These are phyloP conservation scores for Pristionchus mayeri DNA, from an alignment of 2,888 invertebrate species.

Conservation along the genomic window DNA sequence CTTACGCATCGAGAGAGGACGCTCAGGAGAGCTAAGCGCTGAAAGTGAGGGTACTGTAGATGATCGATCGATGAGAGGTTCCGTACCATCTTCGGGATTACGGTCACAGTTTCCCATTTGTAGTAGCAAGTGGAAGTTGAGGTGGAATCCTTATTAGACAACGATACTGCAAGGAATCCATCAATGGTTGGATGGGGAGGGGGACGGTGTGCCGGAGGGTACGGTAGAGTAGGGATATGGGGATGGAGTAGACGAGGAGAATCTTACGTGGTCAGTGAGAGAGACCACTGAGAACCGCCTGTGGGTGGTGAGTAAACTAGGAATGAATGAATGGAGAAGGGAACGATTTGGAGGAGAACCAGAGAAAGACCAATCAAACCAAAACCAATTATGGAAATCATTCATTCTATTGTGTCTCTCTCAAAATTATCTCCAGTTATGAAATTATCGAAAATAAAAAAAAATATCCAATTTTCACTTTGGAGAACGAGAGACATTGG, in stretches of 20 bases:
- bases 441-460: not conserved
- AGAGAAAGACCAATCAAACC: not conserved
- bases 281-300: constrained; percentile 16
- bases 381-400: constrained; percentile 10
- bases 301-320: not conserved
- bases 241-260: not conserved
- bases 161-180: not conserved
- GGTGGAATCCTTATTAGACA: constrained; percentile 24
- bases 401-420: not conserved
- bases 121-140: constrained; percentile 25
- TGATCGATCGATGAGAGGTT: not conserved
- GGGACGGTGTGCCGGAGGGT: not conserved
- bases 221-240: not conserved
- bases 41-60: not conserved
- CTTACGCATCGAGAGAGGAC: constrained; percentile 49
- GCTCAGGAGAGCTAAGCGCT: constrained; percentile 51
- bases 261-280: not conserved
- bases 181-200: not conserved
- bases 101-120: constrained; percentile 45
- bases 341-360: not conserved
- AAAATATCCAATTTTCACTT: too few relatives aligned
- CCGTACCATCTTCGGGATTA: constrained; percentile 44
- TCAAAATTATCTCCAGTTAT: not conserved
- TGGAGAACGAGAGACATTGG: not conserved
- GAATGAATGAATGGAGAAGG: constrained; percentile 7